Percentiles rank a stretch among this genome's conserved stretches.
Evolutionary conservation across 1,140 invertebrate species (phyloP).

Genomic region (Pristionchus pacificus): DNA sequence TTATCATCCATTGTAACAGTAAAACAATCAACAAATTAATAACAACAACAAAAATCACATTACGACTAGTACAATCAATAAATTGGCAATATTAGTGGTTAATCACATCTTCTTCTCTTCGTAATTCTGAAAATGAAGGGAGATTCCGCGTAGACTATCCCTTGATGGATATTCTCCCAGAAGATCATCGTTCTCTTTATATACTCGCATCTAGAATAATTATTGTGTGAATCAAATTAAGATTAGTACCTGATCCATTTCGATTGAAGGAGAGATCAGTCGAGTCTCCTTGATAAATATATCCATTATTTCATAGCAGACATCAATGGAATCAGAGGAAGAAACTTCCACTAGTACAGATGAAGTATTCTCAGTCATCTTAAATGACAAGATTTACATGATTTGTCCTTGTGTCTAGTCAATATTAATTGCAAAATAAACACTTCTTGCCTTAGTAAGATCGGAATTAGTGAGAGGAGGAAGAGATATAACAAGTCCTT

Average conservation of each 20-base stretch:
- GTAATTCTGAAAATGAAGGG: too few relatives aligned
- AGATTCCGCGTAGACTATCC: background rate
- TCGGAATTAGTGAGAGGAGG: conserved; percentile 35
- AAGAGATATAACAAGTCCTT: conserved; percentile 32
- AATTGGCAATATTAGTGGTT: too few relatives aligned
- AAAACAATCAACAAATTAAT: too few relatives aligned
- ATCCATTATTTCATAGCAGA: conserved; percentile 33
- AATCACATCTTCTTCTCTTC: too few relatives aligned
- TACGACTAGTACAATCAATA: too few relatives aligned
- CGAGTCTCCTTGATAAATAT: conserved; percentile 19
- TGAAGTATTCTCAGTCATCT: conserved; percentile 15
- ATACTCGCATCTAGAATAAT: background rate
- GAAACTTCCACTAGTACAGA: conserved; percentile 30
- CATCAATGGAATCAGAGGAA: conserved; percentile 22
- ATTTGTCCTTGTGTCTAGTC: background rate
- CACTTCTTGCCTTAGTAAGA: conserved; percentile 22
- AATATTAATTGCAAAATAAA: conserved; percentile 15
- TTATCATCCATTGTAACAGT: too few relatives aligned
- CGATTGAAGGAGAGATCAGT: conserved; percentile 9
- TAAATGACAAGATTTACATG: conserved; percentile 3
- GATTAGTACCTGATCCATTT: conserved; percentile 10
- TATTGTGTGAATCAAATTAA: background rate
- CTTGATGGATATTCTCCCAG: background rate
- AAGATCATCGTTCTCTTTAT: background rate
- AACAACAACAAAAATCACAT: too few relatives aligned